Percentiles rank a stretch among this genome's conserved stretches.
Conservation (phyloP, 2,888 invertebrate species). For the Athrips mouffetella region DNA sequence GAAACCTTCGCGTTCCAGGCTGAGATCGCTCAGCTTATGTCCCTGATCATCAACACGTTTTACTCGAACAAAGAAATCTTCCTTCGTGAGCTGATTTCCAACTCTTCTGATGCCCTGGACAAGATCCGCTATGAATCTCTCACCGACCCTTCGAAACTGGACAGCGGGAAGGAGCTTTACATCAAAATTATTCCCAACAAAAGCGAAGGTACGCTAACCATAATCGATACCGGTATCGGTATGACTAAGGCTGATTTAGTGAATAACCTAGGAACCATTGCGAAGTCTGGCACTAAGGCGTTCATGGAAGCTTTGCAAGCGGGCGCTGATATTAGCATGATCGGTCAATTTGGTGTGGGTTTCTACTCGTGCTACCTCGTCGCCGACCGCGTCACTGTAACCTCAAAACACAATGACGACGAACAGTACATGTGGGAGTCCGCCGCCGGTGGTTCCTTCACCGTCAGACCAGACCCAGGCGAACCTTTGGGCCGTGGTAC, state of each 20-base stretch:
- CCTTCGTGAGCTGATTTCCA: conserved; percentile 98
- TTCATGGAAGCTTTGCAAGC: conserved; percentile 99
- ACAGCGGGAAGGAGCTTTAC: conserved; percentile 94
- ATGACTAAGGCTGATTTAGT: conserved; percentile 99
- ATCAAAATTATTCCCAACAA: conserved; percentile 99
- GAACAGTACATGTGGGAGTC: conserved; percentile 99
- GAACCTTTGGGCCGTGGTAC: conserved; percentile 96
- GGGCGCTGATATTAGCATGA: conserved; percentile 99
- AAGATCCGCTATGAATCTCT: conserved; percentile 97
- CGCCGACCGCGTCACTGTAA: conserved; percentile 95
- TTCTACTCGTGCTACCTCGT: conserved; percentile 99
- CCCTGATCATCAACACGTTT: conserved; percentile 99
- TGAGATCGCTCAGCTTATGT: conserved; percentile 99
- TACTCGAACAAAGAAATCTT: conserved; percentile 99
- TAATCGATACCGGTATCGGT: conserved; percentile 97
- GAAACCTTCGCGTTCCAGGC: conserved; percentile 99
- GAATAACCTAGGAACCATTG: conserved; percentile 99
- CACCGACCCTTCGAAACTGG: conserved; percentile 96
- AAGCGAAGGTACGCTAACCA: conserved; percentile 94
- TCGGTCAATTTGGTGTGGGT: conserved; percentile 99
- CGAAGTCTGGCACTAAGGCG: conserved; percentile 99
- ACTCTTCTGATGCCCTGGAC: conserved; percentile 96
- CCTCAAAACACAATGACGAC: conserved; percentile 98
- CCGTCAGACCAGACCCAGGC: conserved; percentile 86
- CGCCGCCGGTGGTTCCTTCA: conserved; percentile 98